phyloP scores from a whole-genome alignment of 1,140 invertebrate species.

The Ceratina calcarata region DNA sequence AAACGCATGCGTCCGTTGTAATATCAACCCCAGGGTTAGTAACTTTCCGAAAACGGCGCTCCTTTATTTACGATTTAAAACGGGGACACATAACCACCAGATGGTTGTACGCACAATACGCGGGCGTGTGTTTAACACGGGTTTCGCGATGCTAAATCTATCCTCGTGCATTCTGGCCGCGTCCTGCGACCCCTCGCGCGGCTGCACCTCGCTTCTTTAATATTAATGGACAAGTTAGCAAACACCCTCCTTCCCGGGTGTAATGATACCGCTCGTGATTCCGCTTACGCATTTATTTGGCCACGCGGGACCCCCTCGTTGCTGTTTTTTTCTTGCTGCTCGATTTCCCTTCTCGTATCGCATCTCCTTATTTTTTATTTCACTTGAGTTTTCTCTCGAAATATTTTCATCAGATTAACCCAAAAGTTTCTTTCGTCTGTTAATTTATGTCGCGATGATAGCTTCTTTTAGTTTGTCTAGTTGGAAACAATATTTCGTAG shows the following conservation, averaged over 20 bases:
- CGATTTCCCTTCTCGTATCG: neutral
- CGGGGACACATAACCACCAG: constrained; percentile 8
- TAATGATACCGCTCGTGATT: constrained; percentile 51
- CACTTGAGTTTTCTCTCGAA: neutral
- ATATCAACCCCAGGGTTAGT: constrained; percentile 3
- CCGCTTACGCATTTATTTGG: constrained; percentile 21
- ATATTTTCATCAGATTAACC: neutral
- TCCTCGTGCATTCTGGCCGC: constrained; percentile 38
- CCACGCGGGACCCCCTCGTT: constrained; percentile 7
- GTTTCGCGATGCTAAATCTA: constrained; percentile 45
- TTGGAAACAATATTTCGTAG: too few species aligned
- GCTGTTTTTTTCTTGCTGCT: neutral
- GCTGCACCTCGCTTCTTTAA: constrained; percentile 74
- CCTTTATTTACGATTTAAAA: constrained; percentile 45
- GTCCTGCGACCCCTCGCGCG: constrained; percentile 35
- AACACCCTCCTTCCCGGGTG: constrained; percentile 63
- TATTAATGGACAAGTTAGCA: constrained; percentile 79
- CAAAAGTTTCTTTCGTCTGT: neutral
- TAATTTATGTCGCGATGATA: neutral
- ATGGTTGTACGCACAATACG: neutral
- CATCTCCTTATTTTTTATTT: neutral
- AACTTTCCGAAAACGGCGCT: constrained; percentile 28
- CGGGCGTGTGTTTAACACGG: constrained; percentile 20
- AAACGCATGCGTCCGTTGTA: neutral
- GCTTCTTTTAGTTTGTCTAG: too few species aligned